Evolutionary conservation across 2,888 invertebrate species (phyloP).

Genomic region (Campaea margaritaria): DNA sequence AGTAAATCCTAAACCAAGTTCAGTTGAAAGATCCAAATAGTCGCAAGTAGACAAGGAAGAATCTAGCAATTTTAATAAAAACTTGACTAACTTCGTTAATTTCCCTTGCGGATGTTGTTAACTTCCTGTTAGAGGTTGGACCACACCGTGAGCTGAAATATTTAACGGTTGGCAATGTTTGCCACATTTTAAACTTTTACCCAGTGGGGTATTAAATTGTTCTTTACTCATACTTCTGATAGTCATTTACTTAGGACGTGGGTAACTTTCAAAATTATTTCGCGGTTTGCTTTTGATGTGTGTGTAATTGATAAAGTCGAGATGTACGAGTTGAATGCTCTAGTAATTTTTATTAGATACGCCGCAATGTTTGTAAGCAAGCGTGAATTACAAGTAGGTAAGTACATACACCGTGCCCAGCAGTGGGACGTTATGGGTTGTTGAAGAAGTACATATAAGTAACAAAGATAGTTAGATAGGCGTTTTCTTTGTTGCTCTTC

Average conservation of each 20-base stretch:
- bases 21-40: neutral
- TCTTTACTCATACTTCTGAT: constrained; percentile 3
- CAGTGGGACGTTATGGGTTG: too few relatives aligned
- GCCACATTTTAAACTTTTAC: constrained; percentile 16
- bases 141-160: constrained; percentile 18
- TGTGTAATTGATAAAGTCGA: neutral
- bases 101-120: constrained; percentile 26
- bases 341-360: neutral
- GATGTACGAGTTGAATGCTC: neutral
- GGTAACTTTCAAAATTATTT: constrained; percentile 15
- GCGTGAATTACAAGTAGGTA: too few relatives aligned
- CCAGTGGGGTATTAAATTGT: constrained; percentile 14
- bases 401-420: too few relatives aligned
- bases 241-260: constrained; percentile 9
- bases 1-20: neutral
- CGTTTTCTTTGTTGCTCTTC: too few relatives aligned
- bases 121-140: constrained; percentile 20
- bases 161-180: constrained; percentile 15
- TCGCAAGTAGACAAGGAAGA: constrained; percentile 15
- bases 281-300: neutral
- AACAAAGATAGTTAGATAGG: too few relatives aligned
- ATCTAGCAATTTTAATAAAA: constrained; percentile 23
- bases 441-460: too few relatives aligned
- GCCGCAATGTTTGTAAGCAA: neutral
- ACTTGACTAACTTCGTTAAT: constrained; percentile 26